phyloP scores from a whole-genome alignment of 1,140 invertebrate species.

The Neuroterus valhalla region DNA sequence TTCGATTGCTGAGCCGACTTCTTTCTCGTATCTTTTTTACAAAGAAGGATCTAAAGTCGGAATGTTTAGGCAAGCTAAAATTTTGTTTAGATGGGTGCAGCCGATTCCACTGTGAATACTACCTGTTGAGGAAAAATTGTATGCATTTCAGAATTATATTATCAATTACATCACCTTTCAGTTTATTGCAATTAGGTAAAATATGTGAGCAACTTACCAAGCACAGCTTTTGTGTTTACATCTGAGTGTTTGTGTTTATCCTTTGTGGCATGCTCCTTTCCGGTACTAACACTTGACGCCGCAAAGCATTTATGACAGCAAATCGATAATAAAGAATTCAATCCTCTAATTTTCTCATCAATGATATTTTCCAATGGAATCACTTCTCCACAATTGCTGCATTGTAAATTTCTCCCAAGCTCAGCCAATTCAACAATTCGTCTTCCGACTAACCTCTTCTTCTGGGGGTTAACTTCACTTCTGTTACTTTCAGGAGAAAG shows the following conservation, averaged over 20 bases:
- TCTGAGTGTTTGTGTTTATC: conserved; percentile 19
- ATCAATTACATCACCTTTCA: not conserved
- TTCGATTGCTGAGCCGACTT: conserved; percentile 39
- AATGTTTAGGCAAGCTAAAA: conserved; percentile 40
- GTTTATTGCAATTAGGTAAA: not conserved
- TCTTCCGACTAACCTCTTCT: too few species aligned
- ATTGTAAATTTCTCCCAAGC: conserved; percentile 28
- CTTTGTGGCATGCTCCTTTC: not conserved
- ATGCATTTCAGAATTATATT: not conserved
- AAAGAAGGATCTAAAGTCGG: conserved; percentile 8
- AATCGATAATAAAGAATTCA: conserved; percentile 23
- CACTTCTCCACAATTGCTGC: conserved; percentile 1
- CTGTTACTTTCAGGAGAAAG: too few species aligned
- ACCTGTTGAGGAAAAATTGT: conserved; percentile 32
- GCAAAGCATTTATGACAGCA: too few species aligned
- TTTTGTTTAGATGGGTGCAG: conserved; percentile 35
- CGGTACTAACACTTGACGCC: conserved; percentile 32
- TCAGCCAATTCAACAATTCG: conserved; percentile 29
- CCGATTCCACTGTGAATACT: conserved; percentile 33
- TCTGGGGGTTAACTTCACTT: too few species aligned
- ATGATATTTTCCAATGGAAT: conserved; percentile 33
- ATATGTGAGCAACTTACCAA: conserved; percentile 31
- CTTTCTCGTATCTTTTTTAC: conserved; percentile 44
- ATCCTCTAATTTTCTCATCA: conserved; percentile 27
- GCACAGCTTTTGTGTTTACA: conserved; percentile 30